These are phyloP conservation scores for Chamaetylas fuelleborni DNA, from an alignment of 2,113 vertebrate genomes.

Conservation along the genomic window DNA sequence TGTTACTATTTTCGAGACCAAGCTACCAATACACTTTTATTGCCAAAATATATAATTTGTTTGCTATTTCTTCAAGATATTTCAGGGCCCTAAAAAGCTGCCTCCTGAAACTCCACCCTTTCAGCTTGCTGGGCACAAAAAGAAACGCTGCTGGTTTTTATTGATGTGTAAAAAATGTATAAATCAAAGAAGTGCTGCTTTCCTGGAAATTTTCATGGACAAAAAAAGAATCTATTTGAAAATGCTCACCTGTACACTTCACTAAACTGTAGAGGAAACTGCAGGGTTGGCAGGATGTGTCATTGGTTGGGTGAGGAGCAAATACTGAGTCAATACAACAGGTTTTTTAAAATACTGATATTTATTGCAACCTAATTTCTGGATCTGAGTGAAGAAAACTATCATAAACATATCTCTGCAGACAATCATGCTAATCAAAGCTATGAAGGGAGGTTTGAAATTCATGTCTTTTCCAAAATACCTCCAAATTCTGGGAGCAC, in stretches of 20 bases:
- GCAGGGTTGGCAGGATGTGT: neutral
- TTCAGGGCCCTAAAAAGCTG: conserved; percentile 1
- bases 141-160: neutral
- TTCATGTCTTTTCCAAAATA: neutral
- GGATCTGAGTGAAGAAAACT: neutral
- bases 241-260: neutral
- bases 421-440: neutral
- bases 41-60: neutral
- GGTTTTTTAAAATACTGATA: neutral
- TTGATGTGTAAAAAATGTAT: neutral
- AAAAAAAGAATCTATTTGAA: neutral
- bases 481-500: neutral
- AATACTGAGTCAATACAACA: neutral
- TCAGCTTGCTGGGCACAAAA: neutral
- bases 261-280: neutral
- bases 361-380: neutral
- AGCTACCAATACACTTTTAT: neutral
- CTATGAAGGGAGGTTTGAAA: neutral
- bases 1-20: neutral
- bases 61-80: neutral
- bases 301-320: neutral
- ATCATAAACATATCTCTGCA: neutral
- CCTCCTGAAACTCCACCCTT: neutral
- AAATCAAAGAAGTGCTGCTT: neutral
- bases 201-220: neutral